phyloP scores from a whole-genome alignment of 2,113 vertebrate genomes.

The Genyomyrus donnyi region DNA sequence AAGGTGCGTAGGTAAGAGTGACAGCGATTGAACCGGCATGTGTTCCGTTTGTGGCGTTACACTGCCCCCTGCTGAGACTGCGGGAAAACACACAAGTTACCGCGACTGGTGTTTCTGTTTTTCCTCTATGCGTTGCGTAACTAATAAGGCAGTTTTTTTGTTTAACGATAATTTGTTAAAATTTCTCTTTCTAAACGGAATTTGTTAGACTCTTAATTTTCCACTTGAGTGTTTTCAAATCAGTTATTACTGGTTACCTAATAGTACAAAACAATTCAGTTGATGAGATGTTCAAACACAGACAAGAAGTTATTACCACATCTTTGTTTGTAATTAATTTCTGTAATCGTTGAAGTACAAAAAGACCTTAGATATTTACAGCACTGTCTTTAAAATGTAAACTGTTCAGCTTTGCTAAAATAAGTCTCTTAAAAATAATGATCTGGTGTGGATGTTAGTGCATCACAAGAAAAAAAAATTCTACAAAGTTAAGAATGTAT shows the following conservation, averaged over 20 bases:
- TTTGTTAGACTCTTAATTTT: neutral
- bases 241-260: neutral
- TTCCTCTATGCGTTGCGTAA: neutral
- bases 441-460: neutral
- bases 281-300: neutral
- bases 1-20: neutral
- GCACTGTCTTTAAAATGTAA: neutral
- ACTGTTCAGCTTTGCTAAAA: neutral
- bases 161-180: neutral
- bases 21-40: neutral
- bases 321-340: neutral
- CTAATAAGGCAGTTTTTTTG: neutral
- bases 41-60: neutral
- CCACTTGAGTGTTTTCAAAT: neutral
- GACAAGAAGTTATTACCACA: neutral
- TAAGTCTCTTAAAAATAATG: neutral
- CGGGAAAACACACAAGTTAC: neutral
- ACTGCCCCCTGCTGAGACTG: slow-evolving; percentile 47
- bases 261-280: neutral
- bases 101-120: neutral
- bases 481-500: neutral
- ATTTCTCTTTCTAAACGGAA: neutral
- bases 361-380: neutral
- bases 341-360: neutral
- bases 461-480: neutral